These are phyloP conservation scores for Eupithecia abbreviata DNA, from an alignment of 2,888 invertebrate genomes.

Conservation along the genomic window DNA sequence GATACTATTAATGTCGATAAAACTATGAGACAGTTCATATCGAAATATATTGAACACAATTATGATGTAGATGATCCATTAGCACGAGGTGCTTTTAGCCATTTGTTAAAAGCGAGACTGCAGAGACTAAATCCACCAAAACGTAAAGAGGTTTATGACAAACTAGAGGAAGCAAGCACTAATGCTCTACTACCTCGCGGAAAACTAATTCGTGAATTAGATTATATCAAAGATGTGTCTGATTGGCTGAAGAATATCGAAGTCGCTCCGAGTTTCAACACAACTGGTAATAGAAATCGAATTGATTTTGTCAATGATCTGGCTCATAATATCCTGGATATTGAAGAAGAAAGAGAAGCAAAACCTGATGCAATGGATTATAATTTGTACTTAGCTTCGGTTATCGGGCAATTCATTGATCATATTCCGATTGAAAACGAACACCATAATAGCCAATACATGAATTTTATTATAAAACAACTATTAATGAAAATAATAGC, in stretches of 20 bases:
- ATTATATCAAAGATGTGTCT: conserved; percentile 62
- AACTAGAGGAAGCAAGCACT: conserved; percentile 42
- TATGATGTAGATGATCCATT: conserved; percentile 58
- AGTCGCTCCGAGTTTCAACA: conserved; percentile 53
- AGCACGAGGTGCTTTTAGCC: conserved; percentile 55
- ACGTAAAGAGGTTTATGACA: conserved; percentile 53
- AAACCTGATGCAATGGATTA: conserved; percentile 54
- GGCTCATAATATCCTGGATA: conserved; percentile 57
- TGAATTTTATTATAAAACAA: conserved; percentile 50
- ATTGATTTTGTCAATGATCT: conserved; percentile 59
- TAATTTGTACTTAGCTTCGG: conserved; percentile 49
- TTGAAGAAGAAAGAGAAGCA: conserved; percentile 55
- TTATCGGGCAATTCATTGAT: conserved; percentile 49
- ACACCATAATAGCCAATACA: conserved; percentile 39
- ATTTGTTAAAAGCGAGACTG: conserved; percentile 59
- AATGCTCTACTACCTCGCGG: conserved; percentile 46
- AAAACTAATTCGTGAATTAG: conserved; percentile 56
- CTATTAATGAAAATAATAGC: conserved; percentile 48
- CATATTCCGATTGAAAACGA: conserved; percentile 51
- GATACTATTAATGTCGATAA: conserved; percentile 48
- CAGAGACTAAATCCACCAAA: conserved; percentile 52
- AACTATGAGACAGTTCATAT: conserved; percentile 58
- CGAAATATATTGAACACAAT: conserved; percentile 60
- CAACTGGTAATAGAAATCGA: conserved; percentile 52
- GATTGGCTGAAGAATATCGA: conserved; percentile 68